Conservation (phyloP, 2,888 invertebrate species). For the Athalia cordata region DNA sequence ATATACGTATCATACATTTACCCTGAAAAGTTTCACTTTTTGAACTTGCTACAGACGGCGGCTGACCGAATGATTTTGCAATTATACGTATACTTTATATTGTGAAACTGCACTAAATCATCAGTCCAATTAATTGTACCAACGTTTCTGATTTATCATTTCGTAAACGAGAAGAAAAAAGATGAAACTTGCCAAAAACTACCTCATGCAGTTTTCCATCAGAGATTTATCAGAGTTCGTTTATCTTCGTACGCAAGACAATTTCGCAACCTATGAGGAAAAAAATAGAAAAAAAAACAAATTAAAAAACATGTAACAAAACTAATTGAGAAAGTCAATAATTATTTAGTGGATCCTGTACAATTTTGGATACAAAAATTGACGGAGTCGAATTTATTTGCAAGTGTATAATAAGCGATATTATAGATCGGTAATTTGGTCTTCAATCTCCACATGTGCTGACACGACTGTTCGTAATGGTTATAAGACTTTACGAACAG, state of each 20-base stretch:
- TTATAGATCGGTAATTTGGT: conserved; percentile 14
- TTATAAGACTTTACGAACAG: background rate
- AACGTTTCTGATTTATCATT: too few relatives aligned
- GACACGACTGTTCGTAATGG: background rate
- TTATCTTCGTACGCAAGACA: background rate
- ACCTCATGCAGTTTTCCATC: background rate
- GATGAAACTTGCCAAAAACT: too few relatives aligned
- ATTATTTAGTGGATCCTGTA: background rate
- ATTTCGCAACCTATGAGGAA: background rate
- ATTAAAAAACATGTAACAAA: background rate
- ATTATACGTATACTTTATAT: too few relatives aligned
- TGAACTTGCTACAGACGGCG: too few relatives aligned
- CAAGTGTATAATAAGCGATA: background rate
- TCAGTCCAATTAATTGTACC: too few relatives aligned
- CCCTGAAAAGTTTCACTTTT: too few relatives aligned
- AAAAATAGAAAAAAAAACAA: background rate
- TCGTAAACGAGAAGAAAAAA: too few relatives aligned
- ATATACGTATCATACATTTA: too few relatives aligned
- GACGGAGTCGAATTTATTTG: background rate
- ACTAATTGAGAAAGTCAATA: too few relatives aligned
- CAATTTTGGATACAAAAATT: background rate
- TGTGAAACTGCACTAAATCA: too few relatives aligned
- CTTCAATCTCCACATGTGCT: conserved; percentile 13
- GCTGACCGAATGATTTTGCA: too few relatives aligned
- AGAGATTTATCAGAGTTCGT: background rate